Evolutionary conservation across 2,113 vertebrate genomes (phyloP), one percentile per base, ranked within the genome.

Genomic region (Hippocampus barbouri): DNA sequence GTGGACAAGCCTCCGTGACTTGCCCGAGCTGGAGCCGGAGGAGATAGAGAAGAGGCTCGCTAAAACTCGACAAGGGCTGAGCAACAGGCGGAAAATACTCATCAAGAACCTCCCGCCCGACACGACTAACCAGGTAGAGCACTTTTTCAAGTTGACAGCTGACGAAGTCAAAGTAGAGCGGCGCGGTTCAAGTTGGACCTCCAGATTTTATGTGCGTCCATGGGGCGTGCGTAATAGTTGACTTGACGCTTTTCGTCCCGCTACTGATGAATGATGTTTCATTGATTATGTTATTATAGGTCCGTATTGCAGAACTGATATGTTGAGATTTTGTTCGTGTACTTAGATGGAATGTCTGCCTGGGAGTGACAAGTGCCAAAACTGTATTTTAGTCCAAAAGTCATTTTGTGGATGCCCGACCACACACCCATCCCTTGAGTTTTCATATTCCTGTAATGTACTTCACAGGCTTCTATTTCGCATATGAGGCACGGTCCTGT

Each of bases 71-170:
- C 85, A 92, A 70, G 95, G 96, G 86, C 94, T 97, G 88, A 93
- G 93, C 92, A 98, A 98, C 93, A 94, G 96, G 89, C 94, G 96
- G 86, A 98, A 98, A 83, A 95, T 98, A 75, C 92, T 98, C 71
- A 93, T 98, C 56, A 93, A 94, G 88, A 96, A 97, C 91, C 94
- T 98, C 88, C 95, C 95, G 57, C 91, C 91, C 25, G 96, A 96
- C 89, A 92, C 94, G 81, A 94, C 84, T 73, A 96, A 93, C 94
- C 96, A 97, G 96, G 96, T 97, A 47, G 6, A 6, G 87, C 20
- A 59, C 53, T 61, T 65, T 30, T 27, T 16, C 15, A 6, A 71
- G 69, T 51, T 21, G 16, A 38, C 47, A 11, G 59, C 43, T 70
- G 49, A 0, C 18, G 15, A 66, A 47, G 41, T 25, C 64, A 27